These are phyloP conservation scores for Sesamia inferens DNA, from an alignment of 2,888 invertebrate genomes.

Conservation along the genomic window DNA sequence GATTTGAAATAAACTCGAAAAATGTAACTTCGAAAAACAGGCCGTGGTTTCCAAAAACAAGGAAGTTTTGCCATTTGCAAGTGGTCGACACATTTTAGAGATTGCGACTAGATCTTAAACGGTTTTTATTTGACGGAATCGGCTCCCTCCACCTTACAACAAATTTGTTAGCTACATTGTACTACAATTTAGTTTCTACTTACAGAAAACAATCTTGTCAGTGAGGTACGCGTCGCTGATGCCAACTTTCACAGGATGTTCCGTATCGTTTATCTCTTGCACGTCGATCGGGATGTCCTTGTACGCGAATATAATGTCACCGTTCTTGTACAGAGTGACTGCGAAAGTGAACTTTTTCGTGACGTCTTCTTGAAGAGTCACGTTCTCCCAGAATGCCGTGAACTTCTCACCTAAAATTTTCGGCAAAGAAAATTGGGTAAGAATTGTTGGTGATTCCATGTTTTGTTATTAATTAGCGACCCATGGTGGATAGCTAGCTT, in stretches of 20 bases:
- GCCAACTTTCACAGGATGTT: constrained; percentile 99
- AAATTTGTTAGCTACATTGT: no score
- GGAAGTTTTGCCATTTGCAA: no score
- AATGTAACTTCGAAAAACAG: no score
- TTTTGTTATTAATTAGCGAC: neutral
- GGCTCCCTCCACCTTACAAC: no score
- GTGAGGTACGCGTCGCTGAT: constrained; percentile 99
- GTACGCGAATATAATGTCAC: constrained; percentile 98
- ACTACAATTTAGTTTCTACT: constrained; percentile 79
- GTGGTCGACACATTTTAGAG: no score
- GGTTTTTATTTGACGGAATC: no score
- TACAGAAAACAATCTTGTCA: constrained; percentile 95
- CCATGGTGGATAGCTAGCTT: neutral
- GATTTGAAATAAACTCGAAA: neutral
- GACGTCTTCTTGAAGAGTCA: constrained; percentile 94
- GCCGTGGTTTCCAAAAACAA: neutral
- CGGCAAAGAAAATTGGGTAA: neutral
- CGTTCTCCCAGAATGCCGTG: constrained; percentile 98
- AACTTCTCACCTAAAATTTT: constrained; percentile 94
- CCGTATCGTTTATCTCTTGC: constrained; percentile 93
- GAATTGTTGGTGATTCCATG: neutral
- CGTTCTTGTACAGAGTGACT: constrained; percentile 95
- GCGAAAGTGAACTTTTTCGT: constrained; percentile 97
- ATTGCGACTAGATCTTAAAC: no score
- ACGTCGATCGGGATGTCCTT: constrained; percentile 95